Conservation (phyloP, 2,113 vertebrate species). For the Phaethon lepturus region DNA sequence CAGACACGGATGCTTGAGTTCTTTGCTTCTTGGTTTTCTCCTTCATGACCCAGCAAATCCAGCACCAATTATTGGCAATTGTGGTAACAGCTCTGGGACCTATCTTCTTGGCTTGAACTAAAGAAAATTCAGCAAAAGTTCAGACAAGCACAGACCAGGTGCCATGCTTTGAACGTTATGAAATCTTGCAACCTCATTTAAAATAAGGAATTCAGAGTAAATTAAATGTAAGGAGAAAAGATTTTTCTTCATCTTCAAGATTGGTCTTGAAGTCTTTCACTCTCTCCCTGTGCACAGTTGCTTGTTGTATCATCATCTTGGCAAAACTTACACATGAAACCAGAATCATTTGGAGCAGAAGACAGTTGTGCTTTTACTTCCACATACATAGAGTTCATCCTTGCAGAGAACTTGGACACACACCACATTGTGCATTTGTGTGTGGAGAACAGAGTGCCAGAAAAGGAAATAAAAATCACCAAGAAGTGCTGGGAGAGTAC, state of each 20-base stretch:
- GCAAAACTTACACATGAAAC: neutral
- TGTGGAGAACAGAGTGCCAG: neutral
- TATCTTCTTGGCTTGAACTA: neutral
- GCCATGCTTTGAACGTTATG: neutral
- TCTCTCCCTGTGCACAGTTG: neutral
- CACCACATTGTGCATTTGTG: neutral
- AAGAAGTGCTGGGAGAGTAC: neutral
- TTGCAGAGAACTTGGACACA: neutral
- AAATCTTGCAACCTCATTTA: neutral
- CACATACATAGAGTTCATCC: neutral
- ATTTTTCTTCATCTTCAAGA: neutral
- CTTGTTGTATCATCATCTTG: neutral
- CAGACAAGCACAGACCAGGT: conserved; percentile 24
- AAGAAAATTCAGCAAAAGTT: conserved; percentile 13
- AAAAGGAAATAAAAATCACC: conserved; percentile 17
- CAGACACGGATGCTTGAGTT: neutral
- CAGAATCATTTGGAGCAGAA: neutral
- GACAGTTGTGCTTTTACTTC: neutral
- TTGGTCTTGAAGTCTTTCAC: neutral
- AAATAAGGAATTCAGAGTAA: neutral
- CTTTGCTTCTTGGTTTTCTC: neutral
- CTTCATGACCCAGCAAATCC: neutral
- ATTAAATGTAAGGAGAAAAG: neutral
- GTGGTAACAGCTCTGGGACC: neutral
- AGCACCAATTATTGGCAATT: neutral